Evolutionary conservation across 2,113 vertebrate genomes (phyloP), one percentile per base, ranked within the genome.

Genomic region (Rattus norvegicus): DNA sequence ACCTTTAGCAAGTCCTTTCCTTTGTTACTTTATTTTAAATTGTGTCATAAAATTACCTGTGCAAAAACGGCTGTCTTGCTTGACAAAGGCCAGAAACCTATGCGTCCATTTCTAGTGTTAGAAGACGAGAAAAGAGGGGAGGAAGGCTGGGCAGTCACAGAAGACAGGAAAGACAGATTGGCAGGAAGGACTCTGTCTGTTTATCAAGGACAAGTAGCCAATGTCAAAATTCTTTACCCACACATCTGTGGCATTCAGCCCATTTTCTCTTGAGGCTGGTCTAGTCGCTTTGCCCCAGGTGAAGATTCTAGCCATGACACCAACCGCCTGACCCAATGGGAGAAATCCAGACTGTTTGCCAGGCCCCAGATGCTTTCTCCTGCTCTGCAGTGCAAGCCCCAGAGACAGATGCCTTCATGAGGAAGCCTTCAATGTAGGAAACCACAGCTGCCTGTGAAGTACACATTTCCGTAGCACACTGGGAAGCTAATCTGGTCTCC

Each of bases 401-500:
- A 89, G 96, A 91, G 96, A 93, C 95, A 90, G 2, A 63, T 96
- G 95, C 79, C 80, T 97, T 96, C 63, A 97, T 93, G 28, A 97
- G 84, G 93, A 91, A 98, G 92, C 91, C 97, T 98, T 97, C 96
- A 96, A 98, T 98, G 98, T 97, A 97, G 97, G 95, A 96, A 98
- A 96, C 85, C 96, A 96, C 98, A 98, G 98, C 98, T 98, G 97
- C 95, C 98, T 98, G 92, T 97, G 96, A 98, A 98, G 96, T 97
- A 97, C 97, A 98, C 98, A 97, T 95, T 90, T 97, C 97, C 97
- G 93, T 95, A 94, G 98, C 98, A 98, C 96, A 98, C 98, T 98
- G 95, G 94, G 95, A 98, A 97, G 95, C 94, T 98, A 98, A 98
- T 98, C 96, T 97, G 97, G 98, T 99, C 98, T 98, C 95, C 95